Evolutionary conservation across 2,797 vertebrate genomes (phyloP), one percentile per base, ranked within the genome.

Genomic region (Chelonia mydas): DNA sequence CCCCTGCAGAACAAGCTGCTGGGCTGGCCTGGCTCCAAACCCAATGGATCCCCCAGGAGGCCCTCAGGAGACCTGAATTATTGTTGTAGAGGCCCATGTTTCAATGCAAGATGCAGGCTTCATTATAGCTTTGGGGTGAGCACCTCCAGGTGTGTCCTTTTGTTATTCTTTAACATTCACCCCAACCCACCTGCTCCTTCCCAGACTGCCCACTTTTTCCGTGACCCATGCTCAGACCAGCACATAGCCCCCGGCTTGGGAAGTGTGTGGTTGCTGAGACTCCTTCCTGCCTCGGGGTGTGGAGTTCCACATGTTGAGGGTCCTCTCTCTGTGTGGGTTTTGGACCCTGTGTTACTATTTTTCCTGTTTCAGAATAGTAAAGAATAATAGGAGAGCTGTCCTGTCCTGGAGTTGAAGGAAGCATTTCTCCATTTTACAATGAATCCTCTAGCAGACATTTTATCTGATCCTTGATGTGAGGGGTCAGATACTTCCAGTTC

Each of bases 41-140:
- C 45, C 27, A 85, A 2, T 53, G 78, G 47, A 90, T 84, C 16
- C 2, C 1, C 0, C 10, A 41, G 0, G 2, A 47, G 11, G 17
- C 13, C 2, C 1, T 0, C 37, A 25, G 0, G 3, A 59, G 17
- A 31, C 41, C 17, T 31, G 54, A 6, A 10, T 41, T 19, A 51
- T 7, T 41, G 1, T 13, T 16, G 41, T 31, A 37, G 16, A 79
- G 53, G 54, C 16, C 31, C 37, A 5, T 15, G 23, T 68, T 90
- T 86, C 54, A 41, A n/a, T 45, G 82, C 28, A 37, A 1, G 0
- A 9, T 50, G 80, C 50, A 84, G 91, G 6, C 51, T 61, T 84
- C 5, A 0, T 2, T n/a, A 8, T n/a, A 17, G 10, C 61, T 87
- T 61, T 7, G 41, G 15, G 2, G 41, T 9, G 25, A 82, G 57